Base-by-base conservation (phyloP, 2,888 invertebrate species). In the Dascillus cervinus region DNA sequence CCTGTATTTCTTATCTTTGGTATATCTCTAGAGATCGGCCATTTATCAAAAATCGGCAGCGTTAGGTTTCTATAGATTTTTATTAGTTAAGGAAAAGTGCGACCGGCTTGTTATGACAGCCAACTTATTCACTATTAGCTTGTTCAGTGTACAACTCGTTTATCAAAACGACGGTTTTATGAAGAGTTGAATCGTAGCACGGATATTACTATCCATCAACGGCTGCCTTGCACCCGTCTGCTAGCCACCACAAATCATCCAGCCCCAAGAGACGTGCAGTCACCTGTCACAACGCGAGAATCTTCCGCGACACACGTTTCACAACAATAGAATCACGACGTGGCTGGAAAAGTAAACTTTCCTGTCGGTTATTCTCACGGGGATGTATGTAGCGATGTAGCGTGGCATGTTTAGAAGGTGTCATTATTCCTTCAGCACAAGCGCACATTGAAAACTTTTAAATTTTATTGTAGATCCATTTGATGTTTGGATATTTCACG, bases 311-410 rank as follows among this genome's bases (percentile, higher is more conserved):
- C 60, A 60, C 60, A 61, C 62, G 62, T 61, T 58, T 58, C 55
- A 55, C 57, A 58, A 60, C 61, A 59, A 64, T 64, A 61, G 62
- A 64, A 63, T 62, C 60, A 53, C 58, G 60, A 63, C 63, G 63
- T 64, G 63, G 61, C 50, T 48, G 55, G 63, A 62, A 64, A 62
- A 56, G 56, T 55, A 56, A 58, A 46, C 46, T 44, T 46, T 34
- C 43, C 39, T 48, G 47, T 46, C 44, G 44, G 34, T 35, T 44
- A 26, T 39, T 39, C 51, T 47, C 45, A 32, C 45, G 49, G 48
- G 49, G 43, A 35, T 40, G 39, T 37, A 36, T 39, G 42, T 40
- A 40, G 38, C 39, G 36, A 39, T 41, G 41, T 45, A 41, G 40
- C n/a, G 41, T 40, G 44, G 44, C 43, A 43, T 44, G 44, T 44